phyloP scores from a whole-genome alignment of 2,797 vertebrate genomes.

The Denticeps clupeoides region DNA sequence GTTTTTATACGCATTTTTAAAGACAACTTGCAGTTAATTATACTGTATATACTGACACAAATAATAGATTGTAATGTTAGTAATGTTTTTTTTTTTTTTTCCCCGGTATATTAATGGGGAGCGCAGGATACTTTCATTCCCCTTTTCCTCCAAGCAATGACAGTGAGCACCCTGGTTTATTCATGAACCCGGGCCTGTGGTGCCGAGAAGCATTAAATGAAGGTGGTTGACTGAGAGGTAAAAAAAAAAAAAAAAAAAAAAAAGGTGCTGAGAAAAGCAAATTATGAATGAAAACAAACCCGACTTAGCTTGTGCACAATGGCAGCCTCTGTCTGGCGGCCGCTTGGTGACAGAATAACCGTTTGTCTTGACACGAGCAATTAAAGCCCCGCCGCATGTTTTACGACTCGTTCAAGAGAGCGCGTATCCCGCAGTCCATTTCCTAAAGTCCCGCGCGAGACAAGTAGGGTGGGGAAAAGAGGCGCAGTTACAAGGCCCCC shows the following conservation, averaged over 20 bases:
- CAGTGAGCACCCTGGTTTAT: constrained; percentile 55
- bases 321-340: constrained; percentile 18
- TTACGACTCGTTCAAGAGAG: too few species aligned
- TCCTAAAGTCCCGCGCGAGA: too few species aligned
- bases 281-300: constrained; percentile 49
- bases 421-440: too few species aligned
- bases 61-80: too few species aligned
- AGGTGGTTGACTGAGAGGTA: constrained; percentile 40
- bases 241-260: constrained; percentile 6
- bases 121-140: constrained; percentile 51
- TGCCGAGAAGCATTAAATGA: constrained; percentile 48
- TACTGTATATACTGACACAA: too few species aligned
- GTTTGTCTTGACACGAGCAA: constrained; percentile 22
- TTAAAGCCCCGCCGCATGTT: too few species aligned
- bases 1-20: too few species aligned
- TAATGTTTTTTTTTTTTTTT: too few species aligned
- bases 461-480: too few species aligned
- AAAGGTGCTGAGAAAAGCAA: constrained; percentile 46
- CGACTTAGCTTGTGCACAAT: constrained; percentile 25
- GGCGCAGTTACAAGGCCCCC: too few species aligned
- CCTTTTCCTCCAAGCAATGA: constrained; percentile 44
- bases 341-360: constrained; percentile 17
- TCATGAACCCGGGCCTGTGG: constrained; percentile 47
- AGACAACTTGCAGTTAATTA: too few species aligned
- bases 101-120: too few species aligned